Evolutionary conservation across 2,888 invertebrate genomes (phyloP).

Genomic region (Pocota personata): DNA sequence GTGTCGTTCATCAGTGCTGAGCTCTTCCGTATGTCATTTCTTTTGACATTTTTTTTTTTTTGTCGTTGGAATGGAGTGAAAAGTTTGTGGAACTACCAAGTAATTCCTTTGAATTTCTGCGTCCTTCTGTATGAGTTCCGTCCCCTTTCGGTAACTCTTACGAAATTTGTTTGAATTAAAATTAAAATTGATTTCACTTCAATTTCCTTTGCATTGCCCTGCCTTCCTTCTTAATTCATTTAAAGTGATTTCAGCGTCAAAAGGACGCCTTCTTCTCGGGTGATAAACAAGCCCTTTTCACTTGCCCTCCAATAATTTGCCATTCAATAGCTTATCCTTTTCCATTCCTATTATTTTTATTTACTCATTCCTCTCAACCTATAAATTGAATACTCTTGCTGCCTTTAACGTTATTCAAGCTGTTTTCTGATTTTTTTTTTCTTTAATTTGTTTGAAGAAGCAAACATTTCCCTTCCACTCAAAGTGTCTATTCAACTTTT

Average conservation of each 20-base stretch:
- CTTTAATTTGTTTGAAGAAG: conserved; percentile 17
- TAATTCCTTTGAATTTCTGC: background rate
- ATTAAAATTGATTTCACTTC: background rate
- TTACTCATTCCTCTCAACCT: conserved; percentile 17
- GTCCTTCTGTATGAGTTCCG: background rate
- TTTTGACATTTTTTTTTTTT: too few relatives aligned
- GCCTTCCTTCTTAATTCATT: background rate
- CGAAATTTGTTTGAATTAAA: background rate
- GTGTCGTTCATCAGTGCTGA: too few relatives aligned
- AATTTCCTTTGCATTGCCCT: background rate
- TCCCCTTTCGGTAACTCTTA: background rate
- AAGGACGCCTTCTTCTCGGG: background rate
- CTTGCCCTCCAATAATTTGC: background rate
- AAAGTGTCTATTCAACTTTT: conserved; percentile 31
- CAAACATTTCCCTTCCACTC: conserved; percentile 53
- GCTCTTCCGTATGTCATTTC: too few relatives aligned
- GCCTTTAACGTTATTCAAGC: conserved; percentile 10
- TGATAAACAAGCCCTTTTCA: conserved; percentile 6
- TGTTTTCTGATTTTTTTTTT: background rate
- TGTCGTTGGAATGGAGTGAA: too few relatives aligned
- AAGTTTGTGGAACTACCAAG: too few relatives aligned
- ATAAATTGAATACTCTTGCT: conserved; percentile 28
- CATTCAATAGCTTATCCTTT: conserved; percentile 35
- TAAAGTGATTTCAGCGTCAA: background rate
- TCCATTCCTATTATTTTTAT: conserved; percentile 14